phyloP scores from a whole-genome alignment of 2,888 invertebrate genomes.

The Clistopyga incitator region DNA sequence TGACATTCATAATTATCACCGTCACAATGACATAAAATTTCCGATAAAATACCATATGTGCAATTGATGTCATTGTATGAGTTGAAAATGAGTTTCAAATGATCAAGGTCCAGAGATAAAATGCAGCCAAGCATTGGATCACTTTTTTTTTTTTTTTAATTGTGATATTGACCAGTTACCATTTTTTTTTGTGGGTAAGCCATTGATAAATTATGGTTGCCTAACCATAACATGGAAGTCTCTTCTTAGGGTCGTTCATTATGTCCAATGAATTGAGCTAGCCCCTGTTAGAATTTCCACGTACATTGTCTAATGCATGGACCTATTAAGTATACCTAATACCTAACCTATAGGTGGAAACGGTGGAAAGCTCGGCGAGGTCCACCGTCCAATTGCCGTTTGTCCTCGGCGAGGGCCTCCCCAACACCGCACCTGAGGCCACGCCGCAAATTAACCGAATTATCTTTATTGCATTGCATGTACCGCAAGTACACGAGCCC shows the following conservation, averaged over 20 bases:
- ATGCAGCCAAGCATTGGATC: too few species aligned
- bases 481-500: conserved; percentile 43
- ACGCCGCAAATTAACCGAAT: conserved; percentile 70
- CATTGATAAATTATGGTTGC: background rate
- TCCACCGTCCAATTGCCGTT: conserved; percentile 31
- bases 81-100: too few species aligned
- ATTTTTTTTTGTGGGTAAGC: background rate
- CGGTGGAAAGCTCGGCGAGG: conserved; percentile 23
- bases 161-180: too few species aligned
- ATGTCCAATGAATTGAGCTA: background rate
- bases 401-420: conserved; percentile 44
- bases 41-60: too few species aligned
- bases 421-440: conserved; percentile 46
- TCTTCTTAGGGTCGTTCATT: background rate
- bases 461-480: conserved; percentile 70
- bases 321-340: conserved; percentile 10
- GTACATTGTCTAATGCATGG: background rate
- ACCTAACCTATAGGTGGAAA: background rate
- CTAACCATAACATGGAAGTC: background rate
- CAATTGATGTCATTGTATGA: too few species aligned
- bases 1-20: too few species aligned
- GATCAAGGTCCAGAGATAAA: too few species aligned
- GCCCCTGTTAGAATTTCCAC: background rate
- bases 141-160: too few species aligned
- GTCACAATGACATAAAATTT: too few species aligned